These are phyloP conservation scores for Cacatua alba DNA, from an alignment of 2,113 vertebrate species.

Conservation along the genomic window DNA sequence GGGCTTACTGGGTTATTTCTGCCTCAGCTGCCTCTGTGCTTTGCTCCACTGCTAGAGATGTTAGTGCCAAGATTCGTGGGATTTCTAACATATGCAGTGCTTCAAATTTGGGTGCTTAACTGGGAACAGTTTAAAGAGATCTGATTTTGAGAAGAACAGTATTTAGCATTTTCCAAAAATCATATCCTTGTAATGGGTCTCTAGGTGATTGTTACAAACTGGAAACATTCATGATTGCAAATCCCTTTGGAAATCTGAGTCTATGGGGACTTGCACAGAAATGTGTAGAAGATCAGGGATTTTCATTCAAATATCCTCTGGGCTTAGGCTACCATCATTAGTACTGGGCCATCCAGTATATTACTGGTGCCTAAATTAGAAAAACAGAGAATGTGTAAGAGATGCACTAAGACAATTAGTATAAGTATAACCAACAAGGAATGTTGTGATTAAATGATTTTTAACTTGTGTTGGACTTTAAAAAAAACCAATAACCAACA, in stretches of 20 bases:
- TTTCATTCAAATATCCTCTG: neutral
- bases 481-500: rapidly evolving
- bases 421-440: neutral
- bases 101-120: neutral
- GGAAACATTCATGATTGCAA: neutral
- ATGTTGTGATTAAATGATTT: neutral
- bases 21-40: neutral
- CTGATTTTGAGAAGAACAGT: neutral
- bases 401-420: neutral
- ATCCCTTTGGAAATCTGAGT: neutral
- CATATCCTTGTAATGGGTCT: neutral
- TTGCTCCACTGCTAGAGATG: neutral
- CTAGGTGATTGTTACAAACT: neutral
- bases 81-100: neutral
- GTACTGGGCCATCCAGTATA: neutral
- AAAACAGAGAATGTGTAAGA: neutral
- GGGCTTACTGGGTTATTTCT: neutral
- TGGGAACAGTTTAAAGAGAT: neutral
- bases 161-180: neutral
- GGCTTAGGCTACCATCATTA: neutral
- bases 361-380: neutral
- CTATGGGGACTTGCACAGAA: neutral
- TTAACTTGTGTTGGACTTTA: neutral
- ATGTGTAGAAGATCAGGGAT: neutral
- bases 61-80: neutral